Conservation (phyloP, 2,888 invertebrate genomes). For the Myopa testacea region DNA sequence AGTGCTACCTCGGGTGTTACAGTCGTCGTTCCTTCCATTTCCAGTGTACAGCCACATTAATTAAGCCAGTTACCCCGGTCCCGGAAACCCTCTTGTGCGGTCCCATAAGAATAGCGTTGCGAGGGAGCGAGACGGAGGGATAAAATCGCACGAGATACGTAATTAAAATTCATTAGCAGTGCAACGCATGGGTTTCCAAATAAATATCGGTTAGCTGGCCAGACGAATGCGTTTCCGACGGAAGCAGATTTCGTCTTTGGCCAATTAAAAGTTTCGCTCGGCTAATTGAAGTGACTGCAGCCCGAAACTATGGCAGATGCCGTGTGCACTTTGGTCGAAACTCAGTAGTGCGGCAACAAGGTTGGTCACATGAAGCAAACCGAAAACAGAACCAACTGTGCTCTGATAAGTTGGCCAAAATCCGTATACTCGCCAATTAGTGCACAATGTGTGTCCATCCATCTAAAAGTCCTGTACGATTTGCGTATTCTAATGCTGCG, state of each 20-base stretch:
- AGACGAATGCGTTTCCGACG: not conserved
- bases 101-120: too few relatives aligned
- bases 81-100: too few relatives aligned
- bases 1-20: too few relatives aligned
- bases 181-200: not conserved
- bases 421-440: not conserved
- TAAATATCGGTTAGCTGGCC: not conserved
- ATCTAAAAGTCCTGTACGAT: too few relatives aligned
- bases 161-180: conserved; percentile 9
- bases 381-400: not conserved
- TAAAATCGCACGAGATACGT: not conserved
- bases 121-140: too few relatives aligned
- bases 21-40: too few relatives aligned
- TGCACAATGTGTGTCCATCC: too few relatives aligned
- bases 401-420: not conserved
- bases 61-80: too few relatives aligned
- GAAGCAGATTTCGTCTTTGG: not conserved
- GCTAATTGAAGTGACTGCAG: conserved; percentile 4
- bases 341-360: not conserved
- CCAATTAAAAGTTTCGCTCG: conserved; percentile 7
- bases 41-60: too few relatives aligned
- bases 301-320: not conserved
- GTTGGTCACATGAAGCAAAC: not conserved
- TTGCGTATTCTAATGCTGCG: too few relatives aligned
- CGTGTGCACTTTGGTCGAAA: not conserved